Conservation (phyloP, 2,888 invertebrate species). For the Strigamia transsilvanica region DNA sequence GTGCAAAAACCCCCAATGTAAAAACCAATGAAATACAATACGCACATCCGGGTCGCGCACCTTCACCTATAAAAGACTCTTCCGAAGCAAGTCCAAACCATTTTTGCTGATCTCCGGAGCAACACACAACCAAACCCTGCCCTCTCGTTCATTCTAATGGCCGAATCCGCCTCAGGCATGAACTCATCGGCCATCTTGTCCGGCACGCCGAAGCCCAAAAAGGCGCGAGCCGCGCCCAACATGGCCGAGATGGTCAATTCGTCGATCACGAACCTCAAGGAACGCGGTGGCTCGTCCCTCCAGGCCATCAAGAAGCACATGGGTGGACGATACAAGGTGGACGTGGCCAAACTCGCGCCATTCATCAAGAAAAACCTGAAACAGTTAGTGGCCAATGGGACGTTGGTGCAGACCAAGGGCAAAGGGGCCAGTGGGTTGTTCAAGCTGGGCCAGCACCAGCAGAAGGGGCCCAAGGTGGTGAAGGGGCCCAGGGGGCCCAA, state of each 20-base stretch:
- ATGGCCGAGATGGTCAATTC: constrained; percentile 70
- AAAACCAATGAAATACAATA: neutral
- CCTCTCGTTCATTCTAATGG: no score
- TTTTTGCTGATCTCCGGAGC: neutral
- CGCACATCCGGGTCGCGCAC: neutral
- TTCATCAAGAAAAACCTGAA: constrained; percentile 72
- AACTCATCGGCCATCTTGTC: constrained; percentile 52
- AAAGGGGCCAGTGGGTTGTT: constrained; percentile 61
- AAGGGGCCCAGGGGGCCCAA: no score
- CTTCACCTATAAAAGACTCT: neutral
- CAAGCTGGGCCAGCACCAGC: constrained; percentile 56
- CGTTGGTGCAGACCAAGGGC: constrained; percentile 61
- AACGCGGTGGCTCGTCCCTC: constrained; percentile 70
- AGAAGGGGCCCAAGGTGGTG: no score
- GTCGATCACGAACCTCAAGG: constrained; percentile 64
- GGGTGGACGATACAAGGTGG: constrained; percentile 70
- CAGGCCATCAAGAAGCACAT: constrained; percentile 73
- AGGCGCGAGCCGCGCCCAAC: constrained; percentile 59
- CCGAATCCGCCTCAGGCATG: constrained; percentile 55
- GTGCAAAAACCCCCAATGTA: no score
- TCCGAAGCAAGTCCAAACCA: neutral
- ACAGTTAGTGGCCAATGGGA: constrained; percentile 67
- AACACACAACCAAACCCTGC: no score
- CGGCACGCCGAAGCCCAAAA: constrained; percentile 56
- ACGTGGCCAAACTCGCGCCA: constrained; percentile 69